phyloP scores from a whole-genome alignment of 2,888 invertebrate genomes.

The Oxytorus armatus region DNA sequence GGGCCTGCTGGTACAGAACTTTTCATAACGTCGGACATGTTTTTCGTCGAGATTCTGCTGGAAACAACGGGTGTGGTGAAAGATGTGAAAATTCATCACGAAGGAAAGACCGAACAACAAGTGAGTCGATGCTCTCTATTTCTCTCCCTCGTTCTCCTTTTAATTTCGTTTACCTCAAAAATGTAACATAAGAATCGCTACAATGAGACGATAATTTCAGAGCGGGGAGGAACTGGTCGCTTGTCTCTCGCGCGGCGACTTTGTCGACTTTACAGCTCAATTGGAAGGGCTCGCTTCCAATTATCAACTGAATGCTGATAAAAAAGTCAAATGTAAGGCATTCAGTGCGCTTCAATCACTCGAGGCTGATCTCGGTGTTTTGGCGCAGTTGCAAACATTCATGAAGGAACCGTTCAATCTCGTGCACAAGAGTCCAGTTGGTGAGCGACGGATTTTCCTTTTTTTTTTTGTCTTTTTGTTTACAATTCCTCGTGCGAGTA shows the following conservation, averaged over 20 bases:
- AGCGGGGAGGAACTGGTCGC: conserved; percentile 95
- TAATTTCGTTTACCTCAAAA: no score
- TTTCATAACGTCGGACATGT: conserved; percentile 98
- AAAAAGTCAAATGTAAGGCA: conserved; percentile 97
- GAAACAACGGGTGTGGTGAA: conserved; percentile 93
- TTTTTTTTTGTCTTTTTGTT: conserved; percentile 13
- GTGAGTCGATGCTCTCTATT: no score
- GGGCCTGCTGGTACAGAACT: conserved; percentile 92
- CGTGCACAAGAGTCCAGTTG: conserved; percentile 95
- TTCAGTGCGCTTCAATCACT: conserved; percentile 96
- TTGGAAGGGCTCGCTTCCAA: conserved; percentile 96
- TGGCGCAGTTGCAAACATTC: conserved; percentile 91
- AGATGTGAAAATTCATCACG: conserved; percentile 96
- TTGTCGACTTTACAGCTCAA: conserved; percentile 96
- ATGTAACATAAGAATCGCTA: conserved; percentile 69
- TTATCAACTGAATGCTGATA: conserved; percentile 97
- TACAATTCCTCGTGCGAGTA: no score
- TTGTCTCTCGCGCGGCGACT: conserved; percentile 93
- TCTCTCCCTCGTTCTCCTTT: no score
- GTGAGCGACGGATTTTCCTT: conserved; percentile 83
- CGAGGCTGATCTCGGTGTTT: conserved; percentile 93
- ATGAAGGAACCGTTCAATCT: conserved; percentile 90
- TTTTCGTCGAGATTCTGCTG: conserved; percentile 95
- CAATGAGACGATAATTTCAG: conserved; percentile 87
- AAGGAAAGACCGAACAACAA: conserved; percentile 89